These are phyloP conservation scores for Nanger granti DNA, from an alignment of 2,113 vertebrate genomes.

Conservation along the genomic window DNA sequence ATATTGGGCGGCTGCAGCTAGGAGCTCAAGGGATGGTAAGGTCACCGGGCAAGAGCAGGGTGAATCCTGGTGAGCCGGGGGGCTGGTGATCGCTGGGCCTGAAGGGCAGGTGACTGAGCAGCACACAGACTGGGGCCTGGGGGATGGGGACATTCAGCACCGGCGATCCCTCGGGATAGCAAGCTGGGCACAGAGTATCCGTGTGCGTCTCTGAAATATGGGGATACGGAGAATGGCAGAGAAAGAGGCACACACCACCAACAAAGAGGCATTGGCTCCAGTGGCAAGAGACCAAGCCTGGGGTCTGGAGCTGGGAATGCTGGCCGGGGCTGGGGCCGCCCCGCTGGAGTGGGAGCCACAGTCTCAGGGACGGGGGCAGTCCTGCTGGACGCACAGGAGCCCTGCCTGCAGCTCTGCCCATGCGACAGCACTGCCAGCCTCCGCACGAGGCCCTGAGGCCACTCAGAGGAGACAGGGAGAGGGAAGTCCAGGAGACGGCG, in stretches of 20 bases:
- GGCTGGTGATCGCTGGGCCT: neutral
- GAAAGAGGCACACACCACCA: neutral
- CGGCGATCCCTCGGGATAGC: rapidly evolving
- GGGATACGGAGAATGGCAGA: too few species aligned
- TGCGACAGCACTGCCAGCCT: neutral
- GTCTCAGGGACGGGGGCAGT: neutral
- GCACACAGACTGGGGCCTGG: neutral
- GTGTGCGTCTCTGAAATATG: neutral
- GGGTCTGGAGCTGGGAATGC: neutral
- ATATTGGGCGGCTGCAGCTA: too few species aligned
- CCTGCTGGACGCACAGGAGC: neutral
- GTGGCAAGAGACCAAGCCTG: neutral
- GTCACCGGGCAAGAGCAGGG: too few species aligned
- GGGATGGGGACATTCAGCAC: neutral
- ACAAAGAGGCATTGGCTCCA: neutral
- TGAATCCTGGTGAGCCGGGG: neutral
- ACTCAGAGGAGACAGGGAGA: neutral
- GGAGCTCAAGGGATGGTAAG: neutral
- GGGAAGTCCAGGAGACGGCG: neutral
- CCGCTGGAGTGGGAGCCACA: neutral
- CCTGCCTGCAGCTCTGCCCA: neutral
- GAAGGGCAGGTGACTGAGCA: neutral
- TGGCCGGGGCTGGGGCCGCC: rapidly evolving
- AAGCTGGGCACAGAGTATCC: neutral
- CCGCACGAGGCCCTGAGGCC: neutral